Evolutionary conservation across 2,797 vertebrate genomes (phyloP).

Genomic region (Buceros bicornis): DNA sequence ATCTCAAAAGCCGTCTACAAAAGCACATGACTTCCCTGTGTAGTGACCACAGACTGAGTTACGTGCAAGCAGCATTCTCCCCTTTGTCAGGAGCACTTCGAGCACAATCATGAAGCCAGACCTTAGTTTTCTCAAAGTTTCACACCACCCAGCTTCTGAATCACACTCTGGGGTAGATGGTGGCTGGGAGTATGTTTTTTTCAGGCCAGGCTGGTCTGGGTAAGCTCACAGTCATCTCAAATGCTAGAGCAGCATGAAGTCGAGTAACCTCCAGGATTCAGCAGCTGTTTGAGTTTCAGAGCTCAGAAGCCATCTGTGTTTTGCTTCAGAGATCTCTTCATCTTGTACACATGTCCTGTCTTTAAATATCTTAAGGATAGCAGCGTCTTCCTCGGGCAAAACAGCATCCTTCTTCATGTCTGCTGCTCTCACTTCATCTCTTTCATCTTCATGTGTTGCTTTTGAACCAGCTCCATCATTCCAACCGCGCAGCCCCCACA

Average conservation of each 20-base stretch:
- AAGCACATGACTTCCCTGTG: rapidly evolving
- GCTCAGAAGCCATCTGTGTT: conserved; percentile 72
- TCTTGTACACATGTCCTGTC: conserved; percentile 68
- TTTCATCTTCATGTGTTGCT: neutral
- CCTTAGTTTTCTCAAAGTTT: neutral
- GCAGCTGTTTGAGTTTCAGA: conserved; percentile 70
- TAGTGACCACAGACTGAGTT: neutral
- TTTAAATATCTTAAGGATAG: conserved; percentile 66
- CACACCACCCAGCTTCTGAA: neutral
- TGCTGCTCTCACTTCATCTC: conserved; percentile 29
- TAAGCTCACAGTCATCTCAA: conserved; percentile 3
- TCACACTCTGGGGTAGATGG: neutral
- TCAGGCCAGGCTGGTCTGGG: neutral
- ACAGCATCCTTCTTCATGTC: conserved; percentile 43
- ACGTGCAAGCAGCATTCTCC: neutral
- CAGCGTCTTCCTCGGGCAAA: conserved; percentile 64
- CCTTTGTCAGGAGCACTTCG: neutral
- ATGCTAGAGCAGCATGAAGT: conserved; percentile 16
- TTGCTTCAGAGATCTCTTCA: conserved; percentile 71
- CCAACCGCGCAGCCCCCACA: neutral
- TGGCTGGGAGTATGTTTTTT: neutral
- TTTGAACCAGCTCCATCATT: neutral
- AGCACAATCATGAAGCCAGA: neutral
- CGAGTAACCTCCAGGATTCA: conserved; percentile 66
- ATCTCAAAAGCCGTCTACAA: neutral